A percentile compares a stretch with the other conserved stretches of the same genome.
phyloP scores from a whole-genome alignment of 2,888 invertebrate species.

The Standfussiana lucernea region DNA sequence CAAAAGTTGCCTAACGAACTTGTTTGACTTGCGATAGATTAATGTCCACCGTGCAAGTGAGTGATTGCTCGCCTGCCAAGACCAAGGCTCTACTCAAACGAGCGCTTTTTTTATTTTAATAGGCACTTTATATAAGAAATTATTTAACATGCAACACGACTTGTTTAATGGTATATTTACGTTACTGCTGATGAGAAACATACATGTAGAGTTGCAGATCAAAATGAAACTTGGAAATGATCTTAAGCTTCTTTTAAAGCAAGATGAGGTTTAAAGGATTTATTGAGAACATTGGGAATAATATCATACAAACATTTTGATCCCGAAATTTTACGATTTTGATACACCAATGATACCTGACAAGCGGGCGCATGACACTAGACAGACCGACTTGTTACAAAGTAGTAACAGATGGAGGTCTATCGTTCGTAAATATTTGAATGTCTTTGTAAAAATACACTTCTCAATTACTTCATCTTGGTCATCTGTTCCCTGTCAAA shows the following conservation, averaged over 20 bases:
- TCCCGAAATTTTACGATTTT: no score
- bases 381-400: no score
- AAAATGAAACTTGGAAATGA: background rate
- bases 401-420: no score
- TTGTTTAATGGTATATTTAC: background rate
- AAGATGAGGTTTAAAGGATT: background rate
- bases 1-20: constrained; percentile 31
- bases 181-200: background rate
- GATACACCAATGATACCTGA: no score
- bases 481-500: no score
- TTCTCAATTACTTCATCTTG: no score
- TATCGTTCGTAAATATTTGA: no score
- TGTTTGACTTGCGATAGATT: constrained; percentile 39
- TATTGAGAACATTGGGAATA: no score
- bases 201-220: background rate
- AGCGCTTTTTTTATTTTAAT: constrained; percentile 15
- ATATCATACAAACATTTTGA: no score
- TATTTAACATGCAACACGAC: background rate
- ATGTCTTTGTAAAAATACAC: no score
- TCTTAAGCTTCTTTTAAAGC: background rate
- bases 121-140: constrained; percentile 15
- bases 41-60: constrained; percentile 40
- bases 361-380: no score
- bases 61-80: constrained; percentile 44
- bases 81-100: constrained; percentile 21